Conservation (phyloP, 92 coral and sea anemone genomes). For the Phenganax stokvisi region DNA sequence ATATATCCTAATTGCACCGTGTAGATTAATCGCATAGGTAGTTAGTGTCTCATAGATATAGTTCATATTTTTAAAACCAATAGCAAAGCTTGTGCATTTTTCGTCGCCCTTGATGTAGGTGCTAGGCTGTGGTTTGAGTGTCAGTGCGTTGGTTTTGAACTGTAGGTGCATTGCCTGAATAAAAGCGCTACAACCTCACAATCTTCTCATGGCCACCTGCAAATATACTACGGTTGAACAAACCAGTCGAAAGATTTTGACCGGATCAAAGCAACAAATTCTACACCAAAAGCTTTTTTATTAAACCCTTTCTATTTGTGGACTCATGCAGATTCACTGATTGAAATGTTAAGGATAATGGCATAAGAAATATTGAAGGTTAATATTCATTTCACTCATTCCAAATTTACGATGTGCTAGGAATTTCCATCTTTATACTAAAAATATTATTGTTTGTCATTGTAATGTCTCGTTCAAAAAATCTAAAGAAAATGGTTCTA, state of each 20-base stretch:
- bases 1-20: no score
- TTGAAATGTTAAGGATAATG: not conserved
- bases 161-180: not conserved
- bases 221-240: constrained; percentile 5
- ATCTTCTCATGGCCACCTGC: constrained; percentile 15
- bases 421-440: no score
- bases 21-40: no score
- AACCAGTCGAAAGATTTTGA: not conserved
- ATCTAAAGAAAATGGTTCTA: no score
- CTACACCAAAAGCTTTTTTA: no score
- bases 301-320: no score
- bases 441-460: not conserved
- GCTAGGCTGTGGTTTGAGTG: no score
- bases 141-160: no score
- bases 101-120: no score
- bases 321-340: not conserved
- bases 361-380: not conserved
- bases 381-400: not conserved
- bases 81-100: no score
- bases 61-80: no score
- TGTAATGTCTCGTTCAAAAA: not conserved
- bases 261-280: not conserved
- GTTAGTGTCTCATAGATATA: no score
- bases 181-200: not conserved
- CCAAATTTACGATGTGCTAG: not conserved